Percentiles rank a stretch among this genome's conserved stretches.
phyloP scores from a whole-genome alignment of 2,888 invertebrate species.

The Ectemnius cavifrons region DNA sequence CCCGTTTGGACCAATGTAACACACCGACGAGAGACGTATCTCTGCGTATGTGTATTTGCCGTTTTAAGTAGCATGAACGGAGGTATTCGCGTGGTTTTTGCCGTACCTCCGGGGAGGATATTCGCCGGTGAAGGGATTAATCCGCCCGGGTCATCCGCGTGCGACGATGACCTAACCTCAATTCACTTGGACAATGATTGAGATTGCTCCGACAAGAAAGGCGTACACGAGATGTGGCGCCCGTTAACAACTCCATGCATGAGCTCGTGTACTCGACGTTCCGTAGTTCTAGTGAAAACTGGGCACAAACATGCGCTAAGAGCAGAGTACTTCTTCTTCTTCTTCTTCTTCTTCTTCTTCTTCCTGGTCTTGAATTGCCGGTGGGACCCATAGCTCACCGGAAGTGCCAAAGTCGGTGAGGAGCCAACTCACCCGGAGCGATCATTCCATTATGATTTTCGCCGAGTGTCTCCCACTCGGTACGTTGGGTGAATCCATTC shows the following conservation, averaged over 20 bases:
- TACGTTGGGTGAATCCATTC: too few relatives aligned
- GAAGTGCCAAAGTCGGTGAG: constrained; percentile 24
- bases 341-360: constrained; percentile 5
- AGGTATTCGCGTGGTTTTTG: constrained; percentile 18
- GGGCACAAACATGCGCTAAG: constrained; percentile 36
- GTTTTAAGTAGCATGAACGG: neutral
- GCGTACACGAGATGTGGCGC: neutral
- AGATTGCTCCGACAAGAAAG: neutral
- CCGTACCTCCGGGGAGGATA: neutral
- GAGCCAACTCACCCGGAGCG: neutral
- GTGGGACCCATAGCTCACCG: constrained; percentile 57
- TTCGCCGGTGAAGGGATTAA: too few relatives aligned
- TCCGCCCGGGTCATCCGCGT: too few relatives aligned
- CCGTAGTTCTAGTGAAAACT: constrained; percentile 71
- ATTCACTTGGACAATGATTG: constrained; percentile 1
- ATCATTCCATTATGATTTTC: neutral
- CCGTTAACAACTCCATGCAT: constrained; percentile 42
- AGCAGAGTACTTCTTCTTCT: constrained; percentile 19
- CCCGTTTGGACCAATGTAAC: constrained; percentile 29
- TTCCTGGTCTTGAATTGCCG: constrained; percentile 2
- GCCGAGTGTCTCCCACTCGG: too few relatives aligned
- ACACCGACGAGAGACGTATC: constrained; percentile 16
- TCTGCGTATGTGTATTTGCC: constrained; percentile 4
- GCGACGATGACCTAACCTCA: too few relatives aligned
- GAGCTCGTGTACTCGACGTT: constrained; percentile 36